Percentiles rank a stretch among this genome's conserved stretches.
Conservation (phyloP, 2,113 vertebrate species). For the Mustelus asterias region DNA sequence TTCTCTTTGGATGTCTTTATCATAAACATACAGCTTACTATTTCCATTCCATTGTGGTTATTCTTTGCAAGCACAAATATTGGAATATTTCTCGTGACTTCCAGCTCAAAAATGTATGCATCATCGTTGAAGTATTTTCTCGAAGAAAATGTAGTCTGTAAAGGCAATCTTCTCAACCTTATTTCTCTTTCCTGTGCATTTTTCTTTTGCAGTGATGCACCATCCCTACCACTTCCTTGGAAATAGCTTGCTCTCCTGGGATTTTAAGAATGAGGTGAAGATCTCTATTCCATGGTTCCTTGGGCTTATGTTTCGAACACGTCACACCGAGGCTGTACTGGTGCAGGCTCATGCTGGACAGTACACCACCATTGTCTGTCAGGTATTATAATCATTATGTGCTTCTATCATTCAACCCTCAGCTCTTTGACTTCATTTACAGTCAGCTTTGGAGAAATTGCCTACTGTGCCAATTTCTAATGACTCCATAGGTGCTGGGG, state of each 20-base stretch:
- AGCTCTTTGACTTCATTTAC: neutral
- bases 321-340: constrained; percentile 70
- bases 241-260: constrained; percentile 84
- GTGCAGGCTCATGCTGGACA: constrained; percentile 86
- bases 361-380: constrained; percentile 81
- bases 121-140: neutral
- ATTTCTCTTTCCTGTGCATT: neutral
- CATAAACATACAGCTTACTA: neutral
- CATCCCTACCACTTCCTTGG: constrained; percentile 86
- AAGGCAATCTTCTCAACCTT: neutral
- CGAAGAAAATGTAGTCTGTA: neutral
- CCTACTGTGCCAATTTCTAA: neutral
- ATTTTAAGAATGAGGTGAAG: constrained; percentile 83
- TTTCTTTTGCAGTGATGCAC: constrained; percentile 69
- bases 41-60: neutral
- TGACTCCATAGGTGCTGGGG: neutral
- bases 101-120: neutral
- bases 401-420: neutral
- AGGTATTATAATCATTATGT: constrained; percentile 58
- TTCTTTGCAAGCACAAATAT: neutral
- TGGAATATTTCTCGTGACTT: neutral
- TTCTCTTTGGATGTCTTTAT: neutral
- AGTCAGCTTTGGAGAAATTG: neutral
- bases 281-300: constrained; percentile 90
- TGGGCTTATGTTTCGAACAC: constrained; percentile 85